A percentile compares a stretch with the other conserved stretches of the same genome.
Evolutionary conservation across 2,113 vertebrate species (phyloP).

Genomic region (Peromyscus polionotus): DNA sequence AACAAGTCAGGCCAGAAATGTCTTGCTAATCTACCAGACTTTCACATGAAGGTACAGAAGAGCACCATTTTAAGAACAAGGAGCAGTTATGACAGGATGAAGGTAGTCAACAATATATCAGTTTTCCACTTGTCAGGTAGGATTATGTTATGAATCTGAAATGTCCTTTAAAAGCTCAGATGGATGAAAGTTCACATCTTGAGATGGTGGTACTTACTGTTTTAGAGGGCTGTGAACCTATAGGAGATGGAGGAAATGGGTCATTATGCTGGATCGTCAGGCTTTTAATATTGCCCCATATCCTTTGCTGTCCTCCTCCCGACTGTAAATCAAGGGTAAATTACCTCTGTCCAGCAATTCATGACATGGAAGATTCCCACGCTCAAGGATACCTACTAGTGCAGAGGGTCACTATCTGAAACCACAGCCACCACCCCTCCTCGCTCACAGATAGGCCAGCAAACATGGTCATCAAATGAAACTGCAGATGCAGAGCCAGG

Average conservation of each 20-base stretch:
- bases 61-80: neutral
- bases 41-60: neutral
- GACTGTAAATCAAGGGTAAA: neutral
- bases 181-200: no score
- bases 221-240: neutral
- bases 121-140: neutral
- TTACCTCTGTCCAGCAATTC: neutral
- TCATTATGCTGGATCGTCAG: no score
- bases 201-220: neutral
- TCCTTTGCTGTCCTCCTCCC: neutral
- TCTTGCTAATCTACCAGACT: neutral
- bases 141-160: neutral
- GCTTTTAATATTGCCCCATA: no score
- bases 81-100: neutral
- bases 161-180: neutral
- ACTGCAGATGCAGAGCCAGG: no score
- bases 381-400: neutral
- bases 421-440: no score
- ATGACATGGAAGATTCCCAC: neutral
- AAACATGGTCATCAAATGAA: no score
- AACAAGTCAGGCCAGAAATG: neutral
- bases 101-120: neutral
- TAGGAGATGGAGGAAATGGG: neutral
- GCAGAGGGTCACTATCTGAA: neutral
- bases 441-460: no score